phyloP scores from a whole-genome alignment of 92 coral and sea anemone species.

The Palythoa heliodiscus region DNA sequence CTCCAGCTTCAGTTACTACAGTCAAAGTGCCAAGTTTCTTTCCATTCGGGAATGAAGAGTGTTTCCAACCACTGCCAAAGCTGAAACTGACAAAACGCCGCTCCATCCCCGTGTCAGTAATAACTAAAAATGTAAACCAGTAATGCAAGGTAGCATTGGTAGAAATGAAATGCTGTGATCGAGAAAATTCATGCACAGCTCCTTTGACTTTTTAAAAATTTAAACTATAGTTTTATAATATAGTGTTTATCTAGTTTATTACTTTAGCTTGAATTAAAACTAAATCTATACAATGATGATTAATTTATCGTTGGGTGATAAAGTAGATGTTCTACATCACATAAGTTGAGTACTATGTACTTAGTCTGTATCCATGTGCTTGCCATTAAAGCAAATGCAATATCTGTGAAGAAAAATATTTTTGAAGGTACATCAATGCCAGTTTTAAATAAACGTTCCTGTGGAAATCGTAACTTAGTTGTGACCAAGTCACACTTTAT shows the following conservation, averaged over 20 bases:
- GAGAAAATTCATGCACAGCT: neutral
- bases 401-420: too few relatives aligned
- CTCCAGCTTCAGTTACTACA: constrained; percentile 17
- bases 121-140: neutral
- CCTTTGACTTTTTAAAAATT: too few relatives aligned
- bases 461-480: too few relatives aligned
- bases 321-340: constrained; percentile 48
- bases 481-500: too few relatives aligned
- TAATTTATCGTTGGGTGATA: neutral
- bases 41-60: neutral
- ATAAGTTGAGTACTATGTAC: constrained; percentile 43
- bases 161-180: too few relatives aligned
- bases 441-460: too few relatives aligned
- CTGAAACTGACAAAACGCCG: neutral
- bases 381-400: too few relatives aligned
- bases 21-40: neutral
- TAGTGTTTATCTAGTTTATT: neutral
- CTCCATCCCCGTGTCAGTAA: constrained; percentile 33
- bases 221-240: too few relatives aligned
- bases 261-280: too few relatives aligned
- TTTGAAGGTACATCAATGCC: too few relatives aligned
- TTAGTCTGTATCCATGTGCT: neutral
- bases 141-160: neutral
- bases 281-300: neutral
- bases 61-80: neutral